phyloP scores from a whole-genome alignment of 2,888 invertebrate genomes.

The Protonemura montana region DNA sequence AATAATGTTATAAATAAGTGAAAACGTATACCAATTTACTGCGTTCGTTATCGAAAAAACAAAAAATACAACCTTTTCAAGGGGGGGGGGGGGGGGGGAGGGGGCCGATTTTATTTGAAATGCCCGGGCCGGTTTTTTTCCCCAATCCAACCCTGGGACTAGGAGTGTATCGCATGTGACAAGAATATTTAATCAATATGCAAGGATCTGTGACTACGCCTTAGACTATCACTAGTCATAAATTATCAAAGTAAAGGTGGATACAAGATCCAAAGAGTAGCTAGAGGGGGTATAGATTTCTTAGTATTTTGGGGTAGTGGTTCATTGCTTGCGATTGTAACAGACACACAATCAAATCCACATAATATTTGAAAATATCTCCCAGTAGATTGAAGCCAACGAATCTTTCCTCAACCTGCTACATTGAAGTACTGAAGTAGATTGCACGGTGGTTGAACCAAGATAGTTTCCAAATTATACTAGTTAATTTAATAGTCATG shows the following conservation, averaged over 20 bases:
- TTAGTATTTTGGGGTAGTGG: not conserved
- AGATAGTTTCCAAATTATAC: not conserved
- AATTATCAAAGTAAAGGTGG: not conserved
- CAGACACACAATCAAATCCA: not conserved
- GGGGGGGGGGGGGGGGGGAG: too few species aligned
- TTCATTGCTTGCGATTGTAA: not conserved
- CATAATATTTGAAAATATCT: not conserved
- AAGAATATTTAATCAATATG: conserved; percentile 18
- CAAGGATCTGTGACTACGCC: conserved; percentile 26
- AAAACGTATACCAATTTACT: too few species aligned
- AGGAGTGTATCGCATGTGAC: conserved; percentile 14
- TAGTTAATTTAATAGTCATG: not conserved
- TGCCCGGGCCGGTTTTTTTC: too few species aligned
- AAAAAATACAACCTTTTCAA: too few species aligned
- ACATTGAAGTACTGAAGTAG: not conserved
- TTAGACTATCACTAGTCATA: conserved; percentile 20
- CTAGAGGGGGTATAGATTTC: not conserved
- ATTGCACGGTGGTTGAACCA: not conserved
- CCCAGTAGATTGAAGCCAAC: not conserved
- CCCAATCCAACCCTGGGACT: too few species aligned
- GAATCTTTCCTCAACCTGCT: not conserved
- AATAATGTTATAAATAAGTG: too few species aligned
- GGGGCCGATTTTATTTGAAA: too few species aligned
- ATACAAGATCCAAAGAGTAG: not conserved
- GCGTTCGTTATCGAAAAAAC: too few species aligned